Evolutionary conservation across 2,113 vertebrate genomes (phyloP), one percentile per base, ranked within the genome.

Genomic region (Danionella cerebrum): DNA sequence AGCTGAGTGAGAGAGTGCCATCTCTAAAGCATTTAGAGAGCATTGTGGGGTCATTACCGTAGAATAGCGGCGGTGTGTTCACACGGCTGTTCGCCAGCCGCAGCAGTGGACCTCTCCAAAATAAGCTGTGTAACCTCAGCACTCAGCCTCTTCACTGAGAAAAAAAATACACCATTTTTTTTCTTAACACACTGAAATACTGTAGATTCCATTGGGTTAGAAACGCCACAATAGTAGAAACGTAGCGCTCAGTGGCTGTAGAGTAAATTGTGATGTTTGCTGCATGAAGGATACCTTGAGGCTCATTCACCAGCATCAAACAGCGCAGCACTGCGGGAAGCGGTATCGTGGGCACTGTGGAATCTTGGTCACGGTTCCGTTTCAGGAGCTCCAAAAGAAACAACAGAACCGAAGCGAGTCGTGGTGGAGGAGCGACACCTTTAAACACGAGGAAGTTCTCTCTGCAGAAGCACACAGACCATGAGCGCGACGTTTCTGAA

Each of bases 201-300:
- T 3, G 5, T 25, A 1, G 2, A 24, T 14, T 57, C 5, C 1
- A n/a, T n/a, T n/a, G n/a, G n/a, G n/a, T n/a, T n/a, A n/a, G n/a
- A n/a, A n/a, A n/a, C n/a, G n/a, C n/a, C n/a, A n/a, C n/a, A n/a
- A n/a, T n/a, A n/a, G n/a, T n/a, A n/a, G n/a, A n/a, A n/a, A n/a
- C n/a, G n/a, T n/a, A n/a, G n/a, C n/a, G n/a, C n/a, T n/a, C n/a
- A n/a, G n/a, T n/a, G n/a, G n/a, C n/a, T n/a, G n/a, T n/a, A n/a
- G n/a, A n/a, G n/a, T n/a, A n/a, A n/a, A n/a, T n/a, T 47, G 3
- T 1, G 8, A 39, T 44, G n/a, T 54, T 81, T 81, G 82, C 64
- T 94, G 92, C 84, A 81, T n/a, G n/a, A n/a, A n/a, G n/a, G n/a
- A n/a, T 67, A 99, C 96, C 95, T 79, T 94, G 93, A 1, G 79